Conservation (phyloP, 2,113 vertebrate genomes). For the Pseudorhombus dupliciocellatus region DNA sequence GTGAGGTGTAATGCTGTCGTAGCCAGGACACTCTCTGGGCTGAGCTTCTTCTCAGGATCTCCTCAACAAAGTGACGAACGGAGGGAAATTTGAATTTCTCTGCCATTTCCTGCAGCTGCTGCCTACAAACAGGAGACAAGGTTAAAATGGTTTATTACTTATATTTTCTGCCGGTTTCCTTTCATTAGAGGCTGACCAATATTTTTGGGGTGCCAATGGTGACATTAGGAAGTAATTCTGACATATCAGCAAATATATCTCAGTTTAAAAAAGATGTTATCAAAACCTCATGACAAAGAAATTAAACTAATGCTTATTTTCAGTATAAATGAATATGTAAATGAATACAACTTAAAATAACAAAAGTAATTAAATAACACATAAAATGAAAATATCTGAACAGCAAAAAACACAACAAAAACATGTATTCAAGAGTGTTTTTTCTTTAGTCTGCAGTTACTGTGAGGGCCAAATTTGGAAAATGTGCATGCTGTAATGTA, state of each 20-base stretch:
- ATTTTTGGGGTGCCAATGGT: no score
- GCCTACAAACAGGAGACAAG: conserved; percentile 76
- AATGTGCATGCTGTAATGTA: conserved; percentile 1
- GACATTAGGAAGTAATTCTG: no score
- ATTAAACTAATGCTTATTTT: no score
- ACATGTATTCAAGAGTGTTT: no score
- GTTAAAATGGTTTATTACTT: no score
- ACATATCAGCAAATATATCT: no score
- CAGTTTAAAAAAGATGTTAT: no score
- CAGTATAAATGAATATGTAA: no score
- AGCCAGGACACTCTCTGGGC: conserved; percentile 84
- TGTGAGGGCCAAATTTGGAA: not conserved
- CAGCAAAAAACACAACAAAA: not conserved
- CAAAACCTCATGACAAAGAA: no score
- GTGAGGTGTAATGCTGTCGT: conserved; percentile 82
- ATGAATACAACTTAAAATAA: no score
- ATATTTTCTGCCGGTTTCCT: no score
- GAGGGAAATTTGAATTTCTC: conserved; percentile 81
- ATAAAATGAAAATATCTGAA: not conserved
- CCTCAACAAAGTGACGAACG: conserved; percentile 81
- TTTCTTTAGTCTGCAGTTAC: not conserved
- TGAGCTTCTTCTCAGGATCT: conserved; percentile 81
- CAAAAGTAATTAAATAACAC: not conserved
- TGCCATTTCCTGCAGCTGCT: conserved; percentile 91
- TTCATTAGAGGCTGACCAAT: no score